These are phyloP conservation scores for Apostichopus japonicus DNA, from an alignment of 35 echinoderm and acorn worm genomes.

Conservation along the genomic window DNA sequence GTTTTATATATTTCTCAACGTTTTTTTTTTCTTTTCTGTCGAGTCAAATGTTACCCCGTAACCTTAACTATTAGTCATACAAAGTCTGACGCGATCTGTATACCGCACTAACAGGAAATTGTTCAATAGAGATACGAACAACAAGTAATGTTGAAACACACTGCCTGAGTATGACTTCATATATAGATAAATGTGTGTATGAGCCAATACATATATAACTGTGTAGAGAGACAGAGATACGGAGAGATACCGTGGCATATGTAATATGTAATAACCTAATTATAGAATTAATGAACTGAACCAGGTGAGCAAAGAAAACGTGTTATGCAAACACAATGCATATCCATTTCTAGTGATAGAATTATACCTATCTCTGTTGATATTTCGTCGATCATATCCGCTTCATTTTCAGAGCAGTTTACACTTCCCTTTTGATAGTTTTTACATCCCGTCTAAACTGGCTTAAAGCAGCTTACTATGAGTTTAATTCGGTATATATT, in stretches of 20 bases:
- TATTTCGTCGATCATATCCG: not conserved
- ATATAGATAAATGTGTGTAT: too few species aligned
- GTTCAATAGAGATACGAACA: not conserved
- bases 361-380: not conserved
- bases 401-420: not conserved
- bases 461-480: not conserved
- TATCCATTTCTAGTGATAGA: not conserved
- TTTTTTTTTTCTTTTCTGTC: not conserved
- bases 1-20: too few species aligned
- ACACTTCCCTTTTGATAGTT: not conserved
- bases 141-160: too few species aligned
- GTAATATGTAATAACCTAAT: too few species aligned
- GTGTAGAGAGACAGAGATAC: too few species aligned
- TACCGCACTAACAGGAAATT: not conserved
- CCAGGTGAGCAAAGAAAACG: too few species aligned
- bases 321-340: not conserved
- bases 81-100: not conserved
- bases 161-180: too few species aligned
- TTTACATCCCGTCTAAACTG: not conserved
- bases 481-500: too few species aligned
- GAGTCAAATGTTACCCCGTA: not conserved
- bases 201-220: too few species aligned
- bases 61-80: not conserved
- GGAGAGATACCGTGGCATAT: too few species aligned
- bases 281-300: too few species aligned